These are phyloP conservation scores for Prietella phreatophila DNA, from an alignment of 2,113 vertebrate species.

Conservation along the genomic window DNA sequence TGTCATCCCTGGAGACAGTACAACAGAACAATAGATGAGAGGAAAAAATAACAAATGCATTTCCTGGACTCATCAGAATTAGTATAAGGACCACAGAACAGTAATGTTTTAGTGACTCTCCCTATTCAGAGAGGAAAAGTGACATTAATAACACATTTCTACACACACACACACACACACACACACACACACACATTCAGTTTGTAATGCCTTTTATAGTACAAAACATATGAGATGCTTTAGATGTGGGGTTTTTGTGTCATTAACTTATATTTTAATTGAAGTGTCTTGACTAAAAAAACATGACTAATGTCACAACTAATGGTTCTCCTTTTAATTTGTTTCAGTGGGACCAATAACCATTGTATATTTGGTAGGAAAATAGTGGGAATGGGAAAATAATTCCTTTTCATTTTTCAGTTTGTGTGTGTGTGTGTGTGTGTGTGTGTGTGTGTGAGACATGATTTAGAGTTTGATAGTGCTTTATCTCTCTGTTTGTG, in stretches of 20 bases:
- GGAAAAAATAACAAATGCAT: constrained; percentile 41
- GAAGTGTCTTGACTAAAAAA: background rate
- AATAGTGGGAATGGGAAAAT: background rate
- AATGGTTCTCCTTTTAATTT: constrained; percentile 26
- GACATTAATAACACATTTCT: background rate
- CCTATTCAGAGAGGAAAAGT: background rate
- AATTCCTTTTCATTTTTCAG: background rate
- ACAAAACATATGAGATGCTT: background rate
- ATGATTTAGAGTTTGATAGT: background rate
- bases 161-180: background rate
- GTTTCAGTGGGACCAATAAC: constrained; percentile 42
- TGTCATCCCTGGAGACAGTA: constrained; percentile 20
- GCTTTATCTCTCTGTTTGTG: constrained; percentile 1
- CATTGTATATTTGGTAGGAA: background rate
- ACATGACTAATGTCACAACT: background rate
- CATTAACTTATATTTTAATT: background rate
- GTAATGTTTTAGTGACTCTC: constrained; percentile 30
- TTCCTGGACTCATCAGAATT: constrained; percentile 31
- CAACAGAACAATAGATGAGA: constrained; percentile 36
- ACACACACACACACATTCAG: background rate
- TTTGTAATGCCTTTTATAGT: constrained; percentile 1
- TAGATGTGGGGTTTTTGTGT: background rate
- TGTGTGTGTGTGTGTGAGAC: background rate
- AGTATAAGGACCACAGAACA: constrained; percentile 22
- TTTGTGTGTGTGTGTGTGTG: background rate